Evolutionary conservation across 2,888 invertebrate species (phyloP), one percentile per base, ranked within the genome.

Genomic region (Tubiluchus corallicola): DNA sequence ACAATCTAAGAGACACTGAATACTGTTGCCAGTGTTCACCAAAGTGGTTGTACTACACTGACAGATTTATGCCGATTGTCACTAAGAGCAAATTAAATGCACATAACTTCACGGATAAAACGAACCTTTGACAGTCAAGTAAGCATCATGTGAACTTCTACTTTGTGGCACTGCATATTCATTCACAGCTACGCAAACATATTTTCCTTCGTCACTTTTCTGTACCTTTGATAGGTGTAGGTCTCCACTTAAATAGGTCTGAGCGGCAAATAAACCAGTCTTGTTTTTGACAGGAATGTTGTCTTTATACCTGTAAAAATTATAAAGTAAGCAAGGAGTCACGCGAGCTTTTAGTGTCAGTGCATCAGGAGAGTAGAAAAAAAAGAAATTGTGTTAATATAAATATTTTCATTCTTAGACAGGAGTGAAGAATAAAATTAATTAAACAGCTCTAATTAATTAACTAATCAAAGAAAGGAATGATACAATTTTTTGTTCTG

Each of bases 21-120:
- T 29, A 29, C 29, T 29, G n/a, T 29, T 29, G n/a, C 29, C 29
- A 29, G 29, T 29, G 29, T 9, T 29, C n/a, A 29, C 29, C 29
- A 9, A 29, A 9, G 9, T 29, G n/a, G n/a, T n/a, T n/a, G n/a
- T n/a, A n/a, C n/a, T n/a, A n/a, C n/a, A n/a, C n/a, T n/a, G n/a
- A n/a, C n/a, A n/a, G n/a, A n/a, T n/a, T n/a, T n/a, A n/a, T n/a
- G n/a, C n/a, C n/a, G n/a, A n/a, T n/a, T n/a, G n/a, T n/a, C n/a
- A n/a, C n/a, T n/a, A n/a, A n/a, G n/a, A n/a, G n/a, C n/a, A n/a
- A n/a, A n/a, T n/a, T n/a, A n/a, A n/a, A n/a, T n/a, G n/a, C n/a
- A n/a, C n/a, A n/a, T n/a, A n/a, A n/a, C n/a, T n/a, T n/a, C n/a
- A n/a, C n/a, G n/a, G n/a, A n/a, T n/a, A n/a, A n/a, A n/a, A n/a